A percentile compares a stretch with the other conserved stretches of the same genome.
Conservation (phyloP, 2,113 vertebrate genomes). For the Callaeas wilsoni region DNA sequence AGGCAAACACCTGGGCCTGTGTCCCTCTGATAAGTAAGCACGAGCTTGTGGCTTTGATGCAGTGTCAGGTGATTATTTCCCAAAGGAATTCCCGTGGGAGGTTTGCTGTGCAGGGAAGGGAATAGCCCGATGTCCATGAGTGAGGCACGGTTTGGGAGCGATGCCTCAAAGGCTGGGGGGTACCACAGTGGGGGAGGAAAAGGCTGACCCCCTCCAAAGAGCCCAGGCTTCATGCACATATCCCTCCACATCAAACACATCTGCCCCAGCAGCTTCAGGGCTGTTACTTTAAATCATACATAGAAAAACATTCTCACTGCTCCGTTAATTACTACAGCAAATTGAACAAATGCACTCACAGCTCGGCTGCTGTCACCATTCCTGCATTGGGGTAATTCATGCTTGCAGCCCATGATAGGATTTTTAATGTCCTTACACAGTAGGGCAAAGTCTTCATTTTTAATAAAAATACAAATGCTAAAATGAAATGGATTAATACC, state of each 20-base stretch:
- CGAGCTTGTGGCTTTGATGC: background rate
- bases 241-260: background rate
- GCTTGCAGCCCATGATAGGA: conserved; percentile 9
- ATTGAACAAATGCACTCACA: conserved; percentile 53
- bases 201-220: background rate
- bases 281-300: background rate
- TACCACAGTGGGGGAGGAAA: accelerated
- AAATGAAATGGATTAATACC: conserved; percentile 74
- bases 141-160: accelerated
- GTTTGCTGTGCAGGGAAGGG: background rate
- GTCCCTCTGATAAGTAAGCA: background rate
- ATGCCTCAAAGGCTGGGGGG: background rate
- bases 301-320: background rate
- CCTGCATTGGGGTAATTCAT: conserved; percentile 11
- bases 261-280: background rate
- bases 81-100: background rate
- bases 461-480: conserved; percentile 67
- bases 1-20: background rate
- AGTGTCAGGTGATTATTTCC: background rate
- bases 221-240: accelerated
- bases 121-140: accelerated
- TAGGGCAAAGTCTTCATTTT: conserved; percentile 56
- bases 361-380: conserved; percentile 15
- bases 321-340: conserved; percentile 53
- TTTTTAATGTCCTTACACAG: conserved; percentile 46